These are phyloP conservation scores for Halisarca cf. caerulea DNA, from an alignment of 37 sponge, comb jelly and placozoan species.

Conservation along the genomic window DNA sequence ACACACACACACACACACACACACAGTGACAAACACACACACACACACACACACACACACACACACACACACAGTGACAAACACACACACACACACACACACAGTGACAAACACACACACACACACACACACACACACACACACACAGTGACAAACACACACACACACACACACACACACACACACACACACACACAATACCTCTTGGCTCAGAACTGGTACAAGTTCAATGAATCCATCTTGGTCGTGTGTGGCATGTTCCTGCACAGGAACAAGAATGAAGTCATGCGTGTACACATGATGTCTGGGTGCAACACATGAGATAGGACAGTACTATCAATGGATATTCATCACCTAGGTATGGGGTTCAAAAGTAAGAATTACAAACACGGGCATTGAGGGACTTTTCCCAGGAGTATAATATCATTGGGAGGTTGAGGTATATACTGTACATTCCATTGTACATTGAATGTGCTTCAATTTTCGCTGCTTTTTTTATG, in stretches of 20 bases:
- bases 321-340: no score
- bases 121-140: slow-evolving; percentile 1
- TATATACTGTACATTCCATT: no score
- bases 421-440: no score
- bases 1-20: not conserved
- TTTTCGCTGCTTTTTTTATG: no score
- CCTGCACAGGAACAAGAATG: slow-evolving; percentile 4
- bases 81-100: slow-evolving; percentile 11
- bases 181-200: not conserved
- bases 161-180: slow-evolving; percentile 18
- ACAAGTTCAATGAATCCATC: slow-evolving; percentile 46
- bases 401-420: no score
- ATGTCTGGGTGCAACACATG: no score
- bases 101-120: not conserved
- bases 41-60: slow-evolving; percentile 3
- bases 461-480: no score
- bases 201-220: slow-evolving; percentile 53
- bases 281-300: no score
- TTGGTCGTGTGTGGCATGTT: slow-evolving; percentile 51
- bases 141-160: slow-evolving; percentile 8
- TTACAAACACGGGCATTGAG: no score
- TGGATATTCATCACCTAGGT: no score
- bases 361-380: no score
- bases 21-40: not conserved
- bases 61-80: not conserved